These are phyloP conservation scores for Cosmia trapezina DNA, from an alignment of 2,888 invertebrate genomes.

Conservation along the genomic window DNA sequence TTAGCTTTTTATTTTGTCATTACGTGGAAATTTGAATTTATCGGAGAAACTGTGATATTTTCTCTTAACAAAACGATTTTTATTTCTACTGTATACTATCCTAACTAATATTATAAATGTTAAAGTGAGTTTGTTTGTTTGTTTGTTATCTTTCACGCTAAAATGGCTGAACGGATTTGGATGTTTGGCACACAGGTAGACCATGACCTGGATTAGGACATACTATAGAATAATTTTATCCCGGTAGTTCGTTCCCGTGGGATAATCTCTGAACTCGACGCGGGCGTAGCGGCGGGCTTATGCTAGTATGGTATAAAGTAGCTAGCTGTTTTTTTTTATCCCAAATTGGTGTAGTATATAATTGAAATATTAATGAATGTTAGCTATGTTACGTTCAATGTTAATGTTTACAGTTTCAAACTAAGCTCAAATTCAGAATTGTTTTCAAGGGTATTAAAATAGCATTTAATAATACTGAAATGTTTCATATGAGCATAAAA, in stretches of 20 bases:
- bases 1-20: slow-evolving; percentile 7
- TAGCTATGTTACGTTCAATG: background rate
- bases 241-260: too few species aligned
- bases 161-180: too few species aligned
- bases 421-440: background rate
- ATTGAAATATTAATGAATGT: background rate
- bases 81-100: background rate
- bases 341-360: background rate
- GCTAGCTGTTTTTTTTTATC: background rate
- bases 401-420: background rate
- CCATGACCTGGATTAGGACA: too few species aligned
- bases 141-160: too few species aligned
- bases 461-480: background rate
- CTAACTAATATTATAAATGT: too few species aligned
- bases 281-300: too few species aligned
- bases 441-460: background rate
- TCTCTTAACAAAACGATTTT: background rate
- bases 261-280: too few species aligned
- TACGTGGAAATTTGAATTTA: background rate
- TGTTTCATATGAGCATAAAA: background rate
- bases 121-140: too few species aligned
- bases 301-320: too few species aligned
- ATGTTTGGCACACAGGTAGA: too few species aligned
- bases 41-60: background rate
- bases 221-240: too few species aligned